Percentiles rank a stretch among this genome's conserved stretches.
Conservation (phyloP, 2,113 vertebrate species). For the Thalassarche chlororhynchos region DNA sequence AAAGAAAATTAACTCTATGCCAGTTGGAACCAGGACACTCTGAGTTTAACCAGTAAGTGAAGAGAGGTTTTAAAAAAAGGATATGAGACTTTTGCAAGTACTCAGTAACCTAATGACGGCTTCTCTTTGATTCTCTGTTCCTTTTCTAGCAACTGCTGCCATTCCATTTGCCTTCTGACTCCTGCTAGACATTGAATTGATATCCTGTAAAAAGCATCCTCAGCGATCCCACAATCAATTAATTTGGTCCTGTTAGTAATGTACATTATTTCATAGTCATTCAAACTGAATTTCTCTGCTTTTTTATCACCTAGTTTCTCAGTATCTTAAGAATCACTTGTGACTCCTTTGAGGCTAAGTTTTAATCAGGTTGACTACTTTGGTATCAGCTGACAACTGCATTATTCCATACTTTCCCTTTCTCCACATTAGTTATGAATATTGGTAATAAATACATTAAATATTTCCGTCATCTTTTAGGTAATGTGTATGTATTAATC, state of each 20-base stretch:
- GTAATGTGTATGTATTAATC: background rate
- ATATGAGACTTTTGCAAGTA: background rate
- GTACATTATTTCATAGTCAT: background rate
- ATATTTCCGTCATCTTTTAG: background rate
- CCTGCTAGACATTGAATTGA: background rate
- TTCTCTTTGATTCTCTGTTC: background rate
- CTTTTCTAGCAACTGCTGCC: background rate
- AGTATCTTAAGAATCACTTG: background rate
- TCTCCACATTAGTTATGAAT: background rate
- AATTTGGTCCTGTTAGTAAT: background rate
- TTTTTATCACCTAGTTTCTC: background rate
- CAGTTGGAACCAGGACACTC: background rate
- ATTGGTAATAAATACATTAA: background rate
- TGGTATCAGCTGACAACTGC: background rate
- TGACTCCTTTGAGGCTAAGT: background rate
- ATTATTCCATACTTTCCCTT: background rate
- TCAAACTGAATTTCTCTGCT: background rate
- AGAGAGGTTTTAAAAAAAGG: background rate
- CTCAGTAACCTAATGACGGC: background rate
- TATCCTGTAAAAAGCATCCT: background rate
- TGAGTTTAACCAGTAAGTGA: background rate
- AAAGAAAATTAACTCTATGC: no score
- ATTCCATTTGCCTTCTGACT: background rate
- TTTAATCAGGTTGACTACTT: background rate
- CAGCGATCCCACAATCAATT: background rate